These are phyloP conservation scores for Columbina picui DNA, from an alignment of 2,113 vertebrate genomes.

Conservation along the genomic window DNA sequence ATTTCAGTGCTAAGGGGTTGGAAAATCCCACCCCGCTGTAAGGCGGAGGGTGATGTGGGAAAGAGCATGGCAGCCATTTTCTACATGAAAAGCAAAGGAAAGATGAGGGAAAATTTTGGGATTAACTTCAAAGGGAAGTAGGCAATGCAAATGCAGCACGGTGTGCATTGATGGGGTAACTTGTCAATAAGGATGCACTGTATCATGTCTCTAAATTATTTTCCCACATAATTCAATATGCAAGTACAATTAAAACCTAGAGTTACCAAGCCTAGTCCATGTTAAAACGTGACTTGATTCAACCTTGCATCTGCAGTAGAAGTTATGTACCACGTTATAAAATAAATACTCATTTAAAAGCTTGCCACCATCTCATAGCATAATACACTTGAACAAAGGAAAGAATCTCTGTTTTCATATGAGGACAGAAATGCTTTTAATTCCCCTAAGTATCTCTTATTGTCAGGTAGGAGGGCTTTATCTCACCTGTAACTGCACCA, in stretches of 20 bases:
- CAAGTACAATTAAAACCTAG: not conserved
- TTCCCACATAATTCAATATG: not conserved
- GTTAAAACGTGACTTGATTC: not conserved
- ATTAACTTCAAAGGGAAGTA: not conserved
- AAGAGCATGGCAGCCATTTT: not conserved
- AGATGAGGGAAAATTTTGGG: not conserved
- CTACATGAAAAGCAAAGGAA: not conserved
- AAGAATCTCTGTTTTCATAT: not conserved
- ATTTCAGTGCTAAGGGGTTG: not conserved
- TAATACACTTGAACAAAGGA: not conserved
- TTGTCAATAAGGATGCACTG: not conserved
- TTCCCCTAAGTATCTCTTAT: not conserved
- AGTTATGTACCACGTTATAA: not conserved
- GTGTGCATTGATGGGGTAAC: not conserved
- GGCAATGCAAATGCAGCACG: not conserved
- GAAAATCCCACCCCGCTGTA: not conserved
- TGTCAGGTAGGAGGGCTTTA: not conserved
- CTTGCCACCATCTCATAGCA: not conserved
- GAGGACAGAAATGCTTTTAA: not conserved
- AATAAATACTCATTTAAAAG: not conserved
- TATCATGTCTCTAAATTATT: not conserved
- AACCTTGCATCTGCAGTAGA: not conserved
- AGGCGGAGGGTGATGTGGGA: not conserved
- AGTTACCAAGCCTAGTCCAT: not conserved
- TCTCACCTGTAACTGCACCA: not conserved